Evolutionary conservation across 2,888 invertebrate species (phyloP).

Genomic region (Drosophila mulleri): DNA sequence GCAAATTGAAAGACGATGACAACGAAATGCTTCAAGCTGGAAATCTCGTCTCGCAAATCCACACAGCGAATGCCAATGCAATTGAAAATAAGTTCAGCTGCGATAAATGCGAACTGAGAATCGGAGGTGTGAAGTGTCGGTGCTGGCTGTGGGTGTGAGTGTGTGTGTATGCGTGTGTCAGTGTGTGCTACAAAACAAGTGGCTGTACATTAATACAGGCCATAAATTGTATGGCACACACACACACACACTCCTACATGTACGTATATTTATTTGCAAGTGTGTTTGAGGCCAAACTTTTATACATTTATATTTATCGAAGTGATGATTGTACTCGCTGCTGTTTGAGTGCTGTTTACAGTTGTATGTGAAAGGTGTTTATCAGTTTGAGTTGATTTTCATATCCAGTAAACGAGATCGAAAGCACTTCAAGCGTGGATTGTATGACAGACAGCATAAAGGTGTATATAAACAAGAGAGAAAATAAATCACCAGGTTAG

Average conservation of each 20-base stretch:
- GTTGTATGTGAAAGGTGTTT: conserved; percentile 28
- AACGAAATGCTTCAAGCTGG: conserved; percentile 60
- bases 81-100: conserved; percentile 38
- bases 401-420: neutral
- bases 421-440: neutral
- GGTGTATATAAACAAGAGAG: neutral
- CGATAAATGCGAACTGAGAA: neutral
- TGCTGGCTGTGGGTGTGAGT: neutral
- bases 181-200: conserved; percentile 39
- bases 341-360: conserved; percentile 32
- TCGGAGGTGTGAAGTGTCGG: conserved; percentile 11
- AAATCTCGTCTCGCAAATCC: conserved; percentile 52
- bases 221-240: conserved; percentile 48
- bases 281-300: conserved; percentile 22
- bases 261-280: neutral
- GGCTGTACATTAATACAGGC: conserved; percentile 52
- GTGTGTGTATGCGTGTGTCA: neutral
- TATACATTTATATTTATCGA: conserved; percentile 17
- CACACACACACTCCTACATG: neutral
- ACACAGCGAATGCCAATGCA: conserved; percentile 47
- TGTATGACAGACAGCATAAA: neutral
- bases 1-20: conserved; percentile 73
- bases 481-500: too few species aligned
- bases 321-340: conserved; percentile 10
- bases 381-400: conserved; percentile 36